Evolutionary conservation across 2,888 invertebrate genomes (phyloP), one percentile per base, ranked within the genome.

Genomic region (Lacanobia oleracea): DNA sequence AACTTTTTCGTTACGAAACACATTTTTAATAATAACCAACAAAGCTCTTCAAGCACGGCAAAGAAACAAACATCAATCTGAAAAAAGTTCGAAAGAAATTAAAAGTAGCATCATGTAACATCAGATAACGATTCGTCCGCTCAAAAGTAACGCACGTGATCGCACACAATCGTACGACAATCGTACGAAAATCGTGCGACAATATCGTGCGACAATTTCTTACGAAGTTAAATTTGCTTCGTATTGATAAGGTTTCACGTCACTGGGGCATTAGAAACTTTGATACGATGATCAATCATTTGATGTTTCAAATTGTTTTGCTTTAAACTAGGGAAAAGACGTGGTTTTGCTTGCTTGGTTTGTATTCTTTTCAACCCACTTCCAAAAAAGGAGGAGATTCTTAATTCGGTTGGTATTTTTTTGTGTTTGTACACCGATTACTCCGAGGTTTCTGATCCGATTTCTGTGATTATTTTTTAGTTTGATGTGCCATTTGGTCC

Each of bases 271-370:
- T 85, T 86, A 67, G 77, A 72, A 91, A 91, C 87, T 91, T 88
- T 88, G 86, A 87, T 88, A 87, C 87, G 83, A 88, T 88, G 91
- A 93, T 93, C 92, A 92, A 93, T 93, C 92, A 91, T 88, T 48
- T 79, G 82, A 74, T 82, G 80, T 80, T 84, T 83, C 82, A 87
- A 91, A 93, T 92, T 91, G 90, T 91, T 93, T 90, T 89, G 91
- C 90, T 90, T 1, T 56, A 67, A 75, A 83, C 73, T 63, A 51
- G 8, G 10, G n/a, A 10, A 43, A 37, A 10, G 0, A 62, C 40
- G 23, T 40, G 83, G 65, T 1, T 51, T 56, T 53, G 27, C 48
- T 60, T 18, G 50, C 45, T 43, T 40, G 45, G 40, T 33, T 67
- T 65, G 6, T 23, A n/a, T 45, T 43, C 12, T 69, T 6, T 59